Percentiles rank a stretch among this genome's conserved stretches.
Evolutionary conservation across 1,140 invertebrate species (phyloP).

Genomic region (Magallana gigas): DNA sequence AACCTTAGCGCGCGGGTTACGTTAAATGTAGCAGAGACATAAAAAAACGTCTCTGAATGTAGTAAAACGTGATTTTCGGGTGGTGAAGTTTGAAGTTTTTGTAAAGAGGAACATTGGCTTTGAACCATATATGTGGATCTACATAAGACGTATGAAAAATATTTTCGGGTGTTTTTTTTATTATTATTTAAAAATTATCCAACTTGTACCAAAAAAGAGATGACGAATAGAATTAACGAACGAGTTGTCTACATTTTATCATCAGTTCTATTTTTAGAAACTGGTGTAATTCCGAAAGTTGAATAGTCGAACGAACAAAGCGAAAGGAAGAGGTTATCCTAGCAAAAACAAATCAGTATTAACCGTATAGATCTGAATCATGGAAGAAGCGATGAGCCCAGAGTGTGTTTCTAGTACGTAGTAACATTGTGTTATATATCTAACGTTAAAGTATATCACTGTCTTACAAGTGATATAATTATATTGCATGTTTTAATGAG

Average conservation of each 20-base stretch:
- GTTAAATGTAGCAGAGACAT: too few relatives aligned
- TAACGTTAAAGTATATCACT: background rate
- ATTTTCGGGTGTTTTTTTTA: too few relatives aligned
- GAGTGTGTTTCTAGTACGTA: background rate
- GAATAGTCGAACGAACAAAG: slow-evolving; percentile 7
- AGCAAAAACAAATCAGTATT: background rate
- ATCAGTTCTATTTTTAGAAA: slow-evolving; percentile 7
- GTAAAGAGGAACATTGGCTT: too few relatives aligned
- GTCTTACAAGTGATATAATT: too few relatives aligned
- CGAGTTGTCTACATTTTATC: background rate
- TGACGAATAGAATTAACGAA: background rate
- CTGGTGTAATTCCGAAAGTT: slow-evolving; percentile 34
- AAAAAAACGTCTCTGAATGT: too few relatives aligned
- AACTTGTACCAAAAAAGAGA: background rate
- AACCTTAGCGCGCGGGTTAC: too few relatives aligned
- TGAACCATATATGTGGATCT: too few relatives aligned
- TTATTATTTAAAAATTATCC: background rate
- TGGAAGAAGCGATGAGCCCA: slow-evolving; percentile 7
- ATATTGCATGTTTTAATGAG: background rate
- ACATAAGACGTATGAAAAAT: too few relatives aligned
- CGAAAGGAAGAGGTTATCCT: background rate
- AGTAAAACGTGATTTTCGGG: too few relatives aligned
- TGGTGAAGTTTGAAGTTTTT: too few relatives aligned
- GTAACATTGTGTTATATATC: background rate
- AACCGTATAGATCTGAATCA: background rate